These are phyloP conservation scores for Ernsta delagoae DNA, from an alignment of 2,888 invertebrate genomes.

Conservation along the genomic window DNA sequence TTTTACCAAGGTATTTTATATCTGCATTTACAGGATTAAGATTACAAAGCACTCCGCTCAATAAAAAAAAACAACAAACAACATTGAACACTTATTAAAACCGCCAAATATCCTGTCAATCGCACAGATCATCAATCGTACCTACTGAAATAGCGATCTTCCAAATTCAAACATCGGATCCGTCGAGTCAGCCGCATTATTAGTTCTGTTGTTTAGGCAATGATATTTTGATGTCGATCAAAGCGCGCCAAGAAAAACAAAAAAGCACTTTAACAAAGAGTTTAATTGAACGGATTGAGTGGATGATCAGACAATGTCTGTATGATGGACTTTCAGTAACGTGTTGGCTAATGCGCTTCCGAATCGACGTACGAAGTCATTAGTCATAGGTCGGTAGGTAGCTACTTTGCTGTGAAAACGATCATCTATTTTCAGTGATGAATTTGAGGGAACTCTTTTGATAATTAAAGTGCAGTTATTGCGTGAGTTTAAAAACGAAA, in stretches of 20 bases:
- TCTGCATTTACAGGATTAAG: too few species aligned
- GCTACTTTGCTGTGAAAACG: too few species aligned
- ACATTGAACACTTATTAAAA: too few species aligned
- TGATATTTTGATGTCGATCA: constrained; percentile 34
- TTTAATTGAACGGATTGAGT: constrained; percentile 20
- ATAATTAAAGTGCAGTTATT: too few species aligned
- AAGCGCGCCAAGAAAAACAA: constrained; percentile 32
- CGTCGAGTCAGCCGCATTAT: constrained; percentile 1
- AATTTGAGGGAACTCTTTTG: too few species aligned
- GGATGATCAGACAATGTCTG: constrained; percentile 22
- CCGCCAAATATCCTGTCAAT: too few species aligned
- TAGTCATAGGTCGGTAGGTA: background rate
- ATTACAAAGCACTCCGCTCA: too few species aligned
- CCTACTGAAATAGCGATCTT: background rate
- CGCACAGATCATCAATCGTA: too few species aligned
- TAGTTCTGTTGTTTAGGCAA: background rate
- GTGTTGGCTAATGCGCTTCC: background rate
- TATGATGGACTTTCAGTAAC: constrained; percentile 26
- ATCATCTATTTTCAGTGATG: too few species aligned
- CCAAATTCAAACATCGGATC: constrained; percentile 9
- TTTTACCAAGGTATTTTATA: too few species aligned
- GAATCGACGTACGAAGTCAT: constrained; percentile 3
- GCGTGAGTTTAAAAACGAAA: too few species aligned
- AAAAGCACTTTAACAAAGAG: constrained; percentile 34
- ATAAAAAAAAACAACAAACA: too few species aligned